Percentiles rank a stretch among this genome's conserved stretches.
Conservation (phyloP, 2,797 vertebrate species). For the Galaxias olidus region DNA sequence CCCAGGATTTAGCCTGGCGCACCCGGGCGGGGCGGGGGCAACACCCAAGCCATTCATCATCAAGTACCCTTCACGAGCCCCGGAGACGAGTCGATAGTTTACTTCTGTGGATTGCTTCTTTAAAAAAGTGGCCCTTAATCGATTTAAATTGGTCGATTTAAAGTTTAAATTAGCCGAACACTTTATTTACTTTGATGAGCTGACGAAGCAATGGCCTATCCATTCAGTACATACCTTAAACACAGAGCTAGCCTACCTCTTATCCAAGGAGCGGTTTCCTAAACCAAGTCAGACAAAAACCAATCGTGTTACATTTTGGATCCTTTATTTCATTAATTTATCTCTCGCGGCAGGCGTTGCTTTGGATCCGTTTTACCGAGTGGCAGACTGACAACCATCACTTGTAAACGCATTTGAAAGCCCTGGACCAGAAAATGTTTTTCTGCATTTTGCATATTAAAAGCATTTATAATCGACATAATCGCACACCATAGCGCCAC, state of each 20-base stretch:
- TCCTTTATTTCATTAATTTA: slow-evolving; percentile 31
- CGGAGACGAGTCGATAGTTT: too few relatives aligned
- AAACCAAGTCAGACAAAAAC: slow-evolving; percentile 5
- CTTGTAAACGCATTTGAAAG: slow-evolving; percentile 57
- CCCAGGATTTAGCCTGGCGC: neutral
- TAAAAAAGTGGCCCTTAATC: too few relatives aligned
- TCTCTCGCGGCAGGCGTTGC: slow-evolving; percentile 28
- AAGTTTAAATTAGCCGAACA: too few relatives aligned
- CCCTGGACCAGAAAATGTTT: slow-evolving; percentile 59
- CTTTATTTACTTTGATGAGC: too few relatives aligned
- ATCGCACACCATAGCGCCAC: slow-evolving; percentile 43
- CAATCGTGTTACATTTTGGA: slow-evolving; percentile 29
- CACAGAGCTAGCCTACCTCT: neutral
- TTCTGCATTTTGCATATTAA: slow-evolving; percentile 66
- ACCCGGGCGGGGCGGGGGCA: too few relatives aligned
- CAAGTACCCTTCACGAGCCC: too few relatives aligned
- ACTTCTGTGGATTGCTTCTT: too few relatives aligned
- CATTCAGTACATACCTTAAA: neutral
- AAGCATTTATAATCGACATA: slow-evolving; percentile 61
- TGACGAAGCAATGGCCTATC: too few relatives aligned
- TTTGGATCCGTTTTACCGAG: slow-evolving; percentile 47
- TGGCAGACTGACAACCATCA: slow-evolving; percentile 33
- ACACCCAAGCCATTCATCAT: too few relatives aligned
- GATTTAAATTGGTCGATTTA: too few relatives aligned
- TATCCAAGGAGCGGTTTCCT: too few relatives aligned